Conservation (phyloP, 2,113 vertebrate genomes). For the Peromyscus maniculatus region DNA sequence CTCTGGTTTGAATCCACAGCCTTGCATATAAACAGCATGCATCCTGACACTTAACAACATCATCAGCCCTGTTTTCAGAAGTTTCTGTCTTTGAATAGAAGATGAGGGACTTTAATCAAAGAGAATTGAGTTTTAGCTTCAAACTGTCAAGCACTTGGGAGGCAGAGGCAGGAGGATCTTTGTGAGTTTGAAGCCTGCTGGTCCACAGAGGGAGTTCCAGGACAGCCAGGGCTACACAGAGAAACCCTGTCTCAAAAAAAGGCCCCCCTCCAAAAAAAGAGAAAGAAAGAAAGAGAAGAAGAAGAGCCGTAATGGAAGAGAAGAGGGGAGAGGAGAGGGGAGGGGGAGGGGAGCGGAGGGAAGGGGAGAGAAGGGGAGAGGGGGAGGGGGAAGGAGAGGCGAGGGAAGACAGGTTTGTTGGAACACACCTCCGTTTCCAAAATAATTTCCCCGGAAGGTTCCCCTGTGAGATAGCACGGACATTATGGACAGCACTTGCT, state of each 20-base stretch:
- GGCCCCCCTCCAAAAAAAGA: too few species aligned
- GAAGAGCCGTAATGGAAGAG: not conserved
- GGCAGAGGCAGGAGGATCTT: too few species aligned
- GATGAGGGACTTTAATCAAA: not conserved
- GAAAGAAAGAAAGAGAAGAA: too few species aligned
- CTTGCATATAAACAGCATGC: not conserved
- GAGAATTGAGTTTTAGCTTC: not conserved
- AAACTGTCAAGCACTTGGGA: not conserved
- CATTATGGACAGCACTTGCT: not conserved
- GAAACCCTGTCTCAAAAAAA: too few species aligned
- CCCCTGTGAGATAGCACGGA: not conserved
- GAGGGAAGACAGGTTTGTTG: not conserved
- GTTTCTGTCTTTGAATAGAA: not conserved
- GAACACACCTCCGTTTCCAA: not conserved
- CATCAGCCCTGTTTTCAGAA: not conserved
- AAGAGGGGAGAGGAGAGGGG: too few species aligned
- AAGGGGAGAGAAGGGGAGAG: too few species aligned
- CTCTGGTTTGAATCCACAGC: not conserved
- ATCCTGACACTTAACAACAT: not conserved
- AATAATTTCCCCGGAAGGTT: not conserved
- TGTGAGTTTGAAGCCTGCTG: too few species aligned
- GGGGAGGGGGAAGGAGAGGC: not conserved
- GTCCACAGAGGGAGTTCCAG: too few species aligned
- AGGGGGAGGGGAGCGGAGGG: too few species aligned
- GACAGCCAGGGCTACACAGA: too few species aligned